Evolutionary conservation across 2,797 vertebrate genomes (phyloP), one percentile per base, ranked within the genome.

Genomic region (Prunella strophiata): DNA sequence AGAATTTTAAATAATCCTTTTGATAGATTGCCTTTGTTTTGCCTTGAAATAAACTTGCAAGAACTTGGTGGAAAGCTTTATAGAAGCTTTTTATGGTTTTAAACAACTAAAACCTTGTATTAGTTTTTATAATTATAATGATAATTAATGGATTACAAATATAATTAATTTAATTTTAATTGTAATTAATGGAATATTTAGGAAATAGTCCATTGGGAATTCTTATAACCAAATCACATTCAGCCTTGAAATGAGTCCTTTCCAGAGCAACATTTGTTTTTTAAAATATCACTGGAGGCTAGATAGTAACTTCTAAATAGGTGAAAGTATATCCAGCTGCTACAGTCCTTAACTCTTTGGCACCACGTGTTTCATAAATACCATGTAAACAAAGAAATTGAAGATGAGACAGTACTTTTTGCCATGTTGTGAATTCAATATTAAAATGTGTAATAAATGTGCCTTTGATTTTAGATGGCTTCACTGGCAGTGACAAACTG

Each of bases 401-500:
- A 67, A 79, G 15, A 16, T 34, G 15, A 58, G 19, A 47, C 21
- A 27, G 15, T 26, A 70, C 15, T 87, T 72, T 68, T n/a, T 63
- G 42, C 29, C 2, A 1, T 65, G 19, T 16, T 52, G 20, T 67
- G 67, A 89, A 58, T 79, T 85, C 29, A 57, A 0, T 67, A 36
- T 83, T 55, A 62, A 85, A 82, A n/a, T 70, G 25, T 19, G 5
- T 93, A 91, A 82, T 30, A 42, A 88, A 36, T 36, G 9, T 88
- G 66, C n/a, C 43, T 96, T 91, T 95, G 66, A 18, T 96, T 59
- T 85, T 96, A 99, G 99, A 99, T 99, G 99, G 99, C 99, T 20
- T 99, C 99, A 29, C 97, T 99, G 97, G 99, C 99, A 14, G 99
- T 99, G 74, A 99, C 99, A 76, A 99, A 99, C 97, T 99, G 99